A percentile compares a stretch with the other conserved stretches of the same genome.
Evolutionary conservation across 2,113 vertebrate genomes (phyloP).

Genomic region (Phalacrocorax carbo): DNA sequence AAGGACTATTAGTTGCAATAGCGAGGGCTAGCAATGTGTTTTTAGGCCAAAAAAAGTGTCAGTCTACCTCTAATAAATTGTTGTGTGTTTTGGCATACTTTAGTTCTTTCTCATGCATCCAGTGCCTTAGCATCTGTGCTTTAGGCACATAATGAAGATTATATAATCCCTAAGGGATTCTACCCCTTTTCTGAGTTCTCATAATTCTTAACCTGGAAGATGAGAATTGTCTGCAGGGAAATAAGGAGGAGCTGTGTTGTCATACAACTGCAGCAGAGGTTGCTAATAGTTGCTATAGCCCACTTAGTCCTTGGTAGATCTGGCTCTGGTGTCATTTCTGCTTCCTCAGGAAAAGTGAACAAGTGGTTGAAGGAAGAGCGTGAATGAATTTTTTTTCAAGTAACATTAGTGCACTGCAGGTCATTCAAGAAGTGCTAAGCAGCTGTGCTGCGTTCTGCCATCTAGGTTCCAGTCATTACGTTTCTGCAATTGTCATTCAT

Average conservation of each 20-base stretch:
- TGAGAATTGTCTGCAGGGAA: not conserved
- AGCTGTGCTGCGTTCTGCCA: not conserved
- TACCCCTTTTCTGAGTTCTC: not conserved
- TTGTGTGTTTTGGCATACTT: not conserved
- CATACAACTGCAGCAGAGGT: not conserved
- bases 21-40: not conserved
- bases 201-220: not conserved
- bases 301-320: not conserved
- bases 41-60: not conserved
- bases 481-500: not conserved
- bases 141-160: not conserved
- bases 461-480: not conserved
- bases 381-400: not conserved
- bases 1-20: not conserved
- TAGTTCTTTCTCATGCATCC: not conserved
- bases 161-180: constrained; percentile 32
- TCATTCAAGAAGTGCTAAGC: not conserved
- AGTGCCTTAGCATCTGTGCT: constrained; percentile 13
- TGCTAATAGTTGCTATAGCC: not conserved
- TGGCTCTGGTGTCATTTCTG: not conserved
- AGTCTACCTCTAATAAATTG: not conserved
- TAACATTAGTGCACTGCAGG: not conserved
- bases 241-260: not conserved
- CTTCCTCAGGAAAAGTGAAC: not conserved
- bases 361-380: not conserved